Evolutionary conservation across 2,113 vertebrate genomes (phyloP), one percentile per base, ranked within the genome.

Genomic region (Brachypodius melanocephalos): DNA sequence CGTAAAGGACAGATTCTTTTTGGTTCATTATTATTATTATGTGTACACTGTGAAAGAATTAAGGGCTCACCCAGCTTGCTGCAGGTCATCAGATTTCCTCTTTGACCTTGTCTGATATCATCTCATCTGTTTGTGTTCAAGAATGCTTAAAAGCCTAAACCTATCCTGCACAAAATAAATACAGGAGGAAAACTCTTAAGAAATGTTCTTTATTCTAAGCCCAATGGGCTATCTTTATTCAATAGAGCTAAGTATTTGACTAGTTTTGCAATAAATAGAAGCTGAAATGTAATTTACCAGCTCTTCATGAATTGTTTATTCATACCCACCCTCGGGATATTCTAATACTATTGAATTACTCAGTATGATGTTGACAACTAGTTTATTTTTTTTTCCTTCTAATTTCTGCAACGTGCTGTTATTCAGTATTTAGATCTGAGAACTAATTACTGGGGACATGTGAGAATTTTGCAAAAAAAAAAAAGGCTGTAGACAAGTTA

Each of bases 241-340:
- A 29, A 72, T 69, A 91, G 80, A 95, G 63, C 61, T 79, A 86
- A 94, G 69, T 87, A 85, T 96, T 95, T 95, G 85, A 89, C 95
- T 93, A 85, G 89, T 85, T 97, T 92, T 95, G 76, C 80, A 95
- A 69, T 95, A 96, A 96, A 96, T 94, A 96, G 91, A 92, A 96
- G 75, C 81, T 92, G 90, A 96, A 97, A 96, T 88, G 78, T 96
- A 95, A 97, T 96, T 96, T 97, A 90, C 95, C 78, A 88, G 81
- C 92, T 97, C 83, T 95, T 90, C 89, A 92, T 95, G 95, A 95
- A 97, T 95, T 95, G 95, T 96, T 97, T 97, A 96, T 96, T 96
- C 94, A 89, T 93, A 90, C 62, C 83, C 40, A 86, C 92, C 95
- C 57, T 93, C 12, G 21, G 92, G 93, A 95, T 93, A 94, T 94